Base-by-base conservation (phyloP, 2,113 vertebrate species). In the Oncorhynchus tshawytscha region DNA sequence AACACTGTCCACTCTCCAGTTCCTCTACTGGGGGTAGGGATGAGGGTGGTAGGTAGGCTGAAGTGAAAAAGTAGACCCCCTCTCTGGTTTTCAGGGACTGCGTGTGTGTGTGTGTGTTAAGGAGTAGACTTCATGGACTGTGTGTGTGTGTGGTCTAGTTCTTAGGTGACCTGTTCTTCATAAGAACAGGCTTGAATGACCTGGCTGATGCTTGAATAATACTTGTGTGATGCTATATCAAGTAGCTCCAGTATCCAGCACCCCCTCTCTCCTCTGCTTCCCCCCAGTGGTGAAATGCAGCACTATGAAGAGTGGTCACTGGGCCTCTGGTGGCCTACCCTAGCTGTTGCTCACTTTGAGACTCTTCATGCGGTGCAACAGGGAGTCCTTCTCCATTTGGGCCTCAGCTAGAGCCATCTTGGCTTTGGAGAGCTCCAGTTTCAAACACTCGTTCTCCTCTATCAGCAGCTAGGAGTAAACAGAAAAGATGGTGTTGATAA, bases 401-500 rank as follows among this genome's bases (percentile, higher is more conserved):
- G 95, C 94, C 82, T 99, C 97, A 0, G 96, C 97, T 78, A 99
- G 94, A 29, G 96, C 96, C 94, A 95, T 96, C 90, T 99, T 99
- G 84, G 96, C 92, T 87, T 94, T 94, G 81, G 97, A 97, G 77
- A 99, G 90, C 89, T 97, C 95, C 83, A 95, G 85, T 81, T 98
- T 99, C 77, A 99, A 90, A 92, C 93, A 97, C 89, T 98, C 97
- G 78, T 99, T 99, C 89, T 99, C 98, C 86, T 98, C 96, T 72
- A 93, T 65, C 80, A 99, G 94, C 95, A 91, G 80, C 93, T 94
- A 87, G 27, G 73, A 4, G 54, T 39, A 60, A 27, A n/a, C 31
- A 54, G 31, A 67, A 18, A 57, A 66, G 24, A 25, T 25, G 29
- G 70, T 59, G 70, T 57, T 39, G 4, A 18, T 73, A 34, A 9